Base-by-base conservation (phyloP, 2,113 vertebrate species). In the Hippocampus barbouri region DNA sequence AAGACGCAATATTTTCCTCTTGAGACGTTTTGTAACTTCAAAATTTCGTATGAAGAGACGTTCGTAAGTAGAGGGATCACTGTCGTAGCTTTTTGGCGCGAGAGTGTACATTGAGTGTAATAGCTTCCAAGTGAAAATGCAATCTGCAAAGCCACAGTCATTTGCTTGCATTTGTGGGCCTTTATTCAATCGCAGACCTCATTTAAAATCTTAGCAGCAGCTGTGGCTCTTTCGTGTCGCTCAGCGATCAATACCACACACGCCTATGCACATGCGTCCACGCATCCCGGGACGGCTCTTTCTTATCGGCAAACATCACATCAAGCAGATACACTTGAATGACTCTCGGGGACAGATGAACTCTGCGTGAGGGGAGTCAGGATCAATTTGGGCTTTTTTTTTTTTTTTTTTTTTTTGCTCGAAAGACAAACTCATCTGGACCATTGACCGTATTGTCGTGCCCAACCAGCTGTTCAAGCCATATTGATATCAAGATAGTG, bases 241-340 rank as follows among this genome's bases (percentile, higher is more conserved):
- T 82, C 78, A 75, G 61, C 66, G 82, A 89, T 91, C 87, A 89
- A 91, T 91, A 89, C 74, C 71, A 73, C 63, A 71, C 71, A 77
- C 75, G 79, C 81, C 72, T 54, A 20, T 62, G 40, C 72, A 51
- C 69, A 79, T 69, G 59, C 49, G 3, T 68, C 78, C 81, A 79
- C 78, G 79, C 74, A 75, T 78, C 79, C 86, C 47, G 67, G 70
- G 79, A 85, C 84, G 69, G 78, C 82, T 86, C 83, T 81, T 72
- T 83, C 75, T 85, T 86, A 90, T 90, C 83, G 75, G 82, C 70
- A 89, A 89, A 88, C 87, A 87, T 88, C 86, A 83, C 86, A 88
- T 91, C 79, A 84, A 82, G 81, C 83, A 76, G 88, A 89, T 87
- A 87, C 85, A 90, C 87, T 85, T 80, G 81, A 88, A 85, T 85